These are phyloP conservation scores for Pseudomyrmex pallidus DNA, from an alignment of 1,140 invertebrate species.

Conservation along the genomic window DNA sequence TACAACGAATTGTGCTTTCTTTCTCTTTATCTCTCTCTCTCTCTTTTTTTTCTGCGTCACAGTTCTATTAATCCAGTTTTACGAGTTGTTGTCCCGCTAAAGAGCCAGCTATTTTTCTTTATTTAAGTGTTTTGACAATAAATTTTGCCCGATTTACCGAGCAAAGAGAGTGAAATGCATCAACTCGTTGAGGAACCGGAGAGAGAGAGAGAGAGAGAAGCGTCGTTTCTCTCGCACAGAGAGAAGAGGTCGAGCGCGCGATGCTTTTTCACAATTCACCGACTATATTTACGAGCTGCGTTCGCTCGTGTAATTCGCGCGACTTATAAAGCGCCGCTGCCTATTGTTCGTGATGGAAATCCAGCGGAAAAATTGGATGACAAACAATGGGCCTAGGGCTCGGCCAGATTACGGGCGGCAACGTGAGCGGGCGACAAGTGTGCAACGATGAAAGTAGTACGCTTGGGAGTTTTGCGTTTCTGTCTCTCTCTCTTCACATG, in stretches of 20 bases:
- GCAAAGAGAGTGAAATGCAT: slow-evolving; percentile 4
- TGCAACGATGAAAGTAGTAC: slow-evolving; percentile 52
- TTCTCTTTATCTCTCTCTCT: neutral
- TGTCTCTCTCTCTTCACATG: neutral
- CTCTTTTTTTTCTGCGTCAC: neutral
- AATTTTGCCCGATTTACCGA: slow-evolving; percentile 9
- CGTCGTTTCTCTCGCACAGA: neutral
- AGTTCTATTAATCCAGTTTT: slow-evolving; percentile 26
- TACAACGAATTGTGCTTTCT: neutral
- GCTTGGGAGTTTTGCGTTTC: slow-evolving; percentile 28
- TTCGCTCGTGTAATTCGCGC: slow-evolving; percentile 69
- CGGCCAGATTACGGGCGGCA: slow-evolving; percentile 75
- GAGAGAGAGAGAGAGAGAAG: no score
- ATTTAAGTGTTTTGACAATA: slow-evolving; percentile 14
- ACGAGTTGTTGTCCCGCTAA: no score
- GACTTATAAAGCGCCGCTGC: slow-evolving; percentile 67
- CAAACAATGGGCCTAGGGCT: slow-evolving; percentile 73
- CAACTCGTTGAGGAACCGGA: slow-evolving; percentile 3
- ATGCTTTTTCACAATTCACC: slow-evolving; percentile 73
- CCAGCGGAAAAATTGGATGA: slow-evolving; percentile 76
- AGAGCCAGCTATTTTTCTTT: slow-evolving; percentile 11
- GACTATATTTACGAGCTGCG: slow-evolving; percentile 77
- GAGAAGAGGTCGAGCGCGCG: slow-evolving; percentile 23
- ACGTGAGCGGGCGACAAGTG: slow-evolving; percentile 63
- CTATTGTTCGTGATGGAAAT: slow-evolving; percentile 72